These are phyloP conservation scores for Plutella xylostella DNA, from an alignment of 2,888 invertebrate genomes.

Conservation along the genomic window DNA sequence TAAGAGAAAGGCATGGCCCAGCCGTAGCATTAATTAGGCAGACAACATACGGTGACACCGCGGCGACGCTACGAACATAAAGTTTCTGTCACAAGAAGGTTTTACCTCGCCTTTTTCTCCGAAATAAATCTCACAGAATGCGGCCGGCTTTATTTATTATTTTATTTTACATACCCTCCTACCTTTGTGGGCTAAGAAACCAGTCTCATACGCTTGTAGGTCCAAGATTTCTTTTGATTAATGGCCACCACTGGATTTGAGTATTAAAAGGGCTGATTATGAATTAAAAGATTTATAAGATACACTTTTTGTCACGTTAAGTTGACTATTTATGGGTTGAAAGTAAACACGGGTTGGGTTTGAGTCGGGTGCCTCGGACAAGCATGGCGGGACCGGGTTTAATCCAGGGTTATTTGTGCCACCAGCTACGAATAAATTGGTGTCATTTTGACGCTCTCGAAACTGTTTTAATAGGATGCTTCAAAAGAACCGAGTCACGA, in stretches of 20 bases:
- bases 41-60: slow-evolving; percentile 49
- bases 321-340: slow-evolving; percentile 51
- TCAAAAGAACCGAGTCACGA: too few species aligned
- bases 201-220: too few species aligned
- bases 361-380: too few species aligned
- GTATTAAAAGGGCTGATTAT: slow-evolving; percentile 44
- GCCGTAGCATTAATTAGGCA: slow-evolving; percentile 51
- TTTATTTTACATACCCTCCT: slow-evolving; percentile 53
- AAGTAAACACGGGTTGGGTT: slow-evolving; percentile 31
- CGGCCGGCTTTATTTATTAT: slow-evolving; percentile 60
- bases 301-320: slow-evolving; percentile 48
- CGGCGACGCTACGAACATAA: slow-evolving; percentile 43
- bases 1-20: slow-evolving; percentile 30
- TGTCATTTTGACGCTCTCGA: too few species aligned
- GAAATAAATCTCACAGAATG: slow-evolving; percentile 66
- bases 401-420: too few species aligned
- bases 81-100: slow-evolving; percentile 47
- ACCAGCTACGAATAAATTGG: too few species aligned
- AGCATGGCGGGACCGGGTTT: too few species aligned
- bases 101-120: slow-evolving; percentile 51
- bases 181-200: slow-evolving; percentile 52
- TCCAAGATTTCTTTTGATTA: slow-evolving; percentile 50
- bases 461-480: too few species aligned
- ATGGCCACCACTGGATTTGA: slow-evolving; percentile 41
- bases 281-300: slow-evolving; percentile 50